These are phyloP conservation scores for Tenthredo notha DNA, from an alignment of 2,888 invertebrate species.

Conservation along the genomic window DNA sequence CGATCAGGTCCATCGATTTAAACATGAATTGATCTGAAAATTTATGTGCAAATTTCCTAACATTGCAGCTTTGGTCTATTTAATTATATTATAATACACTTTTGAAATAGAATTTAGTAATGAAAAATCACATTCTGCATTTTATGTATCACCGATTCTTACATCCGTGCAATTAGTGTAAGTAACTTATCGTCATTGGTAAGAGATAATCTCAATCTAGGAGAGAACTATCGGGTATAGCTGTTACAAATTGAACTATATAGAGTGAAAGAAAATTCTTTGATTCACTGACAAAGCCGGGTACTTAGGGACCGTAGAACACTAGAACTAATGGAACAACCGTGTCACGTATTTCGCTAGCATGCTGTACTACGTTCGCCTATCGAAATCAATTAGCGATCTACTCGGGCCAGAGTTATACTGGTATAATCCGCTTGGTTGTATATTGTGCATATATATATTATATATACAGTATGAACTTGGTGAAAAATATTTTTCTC, in stretches of 20 bases:
- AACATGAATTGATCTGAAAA: neutral
- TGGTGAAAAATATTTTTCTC: neutral
- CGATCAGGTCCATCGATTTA: neutral
- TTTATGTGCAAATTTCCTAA: neutral
- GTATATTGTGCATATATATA: neutral
- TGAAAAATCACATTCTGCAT: neutral
- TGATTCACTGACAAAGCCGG: conserved; percentile 44
- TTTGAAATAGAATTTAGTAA: neutral
- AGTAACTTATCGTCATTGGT: neutral
- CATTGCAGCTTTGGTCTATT: neutral
- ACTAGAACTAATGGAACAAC: conserved; percentile 52
- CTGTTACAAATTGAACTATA: conserved; percentile 14
- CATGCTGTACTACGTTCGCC: conserved; percentile 44
- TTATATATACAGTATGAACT: neutral
- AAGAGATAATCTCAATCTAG: neutral
- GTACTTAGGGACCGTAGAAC: conserved; percentile 28
- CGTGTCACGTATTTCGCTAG: conserved; percentile 51
- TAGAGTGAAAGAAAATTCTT: conserved; percentile 27
- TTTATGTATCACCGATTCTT: too few species aligned
- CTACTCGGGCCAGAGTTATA: conserved; percentile 6
- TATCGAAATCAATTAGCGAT: conserved; percentile 51
- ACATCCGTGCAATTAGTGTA: neutral
- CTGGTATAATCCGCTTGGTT: conserved; percentile 4
- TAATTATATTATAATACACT: neutral
- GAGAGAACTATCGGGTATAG: neutral